A percentile compares a stretch with the other conserved stretches of the same genome.
These are phyloP conservation scores for Drosophila rhopaloa DNA, from an alignment of 1,140 invertebrate genomes.

Conservation along the genomic window DNA sequence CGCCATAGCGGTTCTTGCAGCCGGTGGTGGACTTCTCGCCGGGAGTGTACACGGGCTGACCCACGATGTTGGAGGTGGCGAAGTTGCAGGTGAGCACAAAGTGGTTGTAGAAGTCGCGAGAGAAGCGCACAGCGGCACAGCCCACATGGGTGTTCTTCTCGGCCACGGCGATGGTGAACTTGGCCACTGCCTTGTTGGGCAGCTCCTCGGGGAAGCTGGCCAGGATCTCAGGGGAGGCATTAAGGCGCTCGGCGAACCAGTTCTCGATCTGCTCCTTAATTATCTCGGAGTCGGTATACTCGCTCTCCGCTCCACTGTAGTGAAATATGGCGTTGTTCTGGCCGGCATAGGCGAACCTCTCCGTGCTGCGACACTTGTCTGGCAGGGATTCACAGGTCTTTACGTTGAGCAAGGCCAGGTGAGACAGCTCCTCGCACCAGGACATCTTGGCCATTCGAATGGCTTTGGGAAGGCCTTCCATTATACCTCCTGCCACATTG, in stretches of 20 bases:
- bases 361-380: constrained; percentile 74
- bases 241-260: too few species aligned
- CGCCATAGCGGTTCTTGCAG: constrained; percentile 55
- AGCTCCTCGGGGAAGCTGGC: too few species aligned
- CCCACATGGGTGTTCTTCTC: too few species aligned
- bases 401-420: constrained; percentile 54
- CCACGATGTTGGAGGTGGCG: constrained; percentile 23
- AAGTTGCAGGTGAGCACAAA: too few species aligned
- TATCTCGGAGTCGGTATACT: constrained; percentile 64
- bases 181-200: too few species aligned
- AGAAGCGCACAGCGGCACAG: too few species aligned
- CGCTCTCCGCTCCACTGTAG: constrained; percentile 54
- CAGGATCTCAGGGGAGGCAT: too few species aligned
- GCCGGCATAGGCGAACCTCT: constrained; percentile 69
- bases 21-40: constrained; percentile 56
- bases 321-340: constrained; percentile 73
- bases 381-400: constrained; percentile 61
- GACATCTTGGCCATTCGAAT: constrained; percentile 71
- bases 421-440: constrained; percentile 67
- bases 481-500: constrained; percentile 53
- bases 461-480: constrained; percentile 56
- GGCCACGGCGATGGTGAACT: too few species aligned
- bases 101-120: too few species aligned
- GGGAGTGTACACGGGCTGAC: constrained; percentile 58
- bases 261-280: constrained; percentile 71